phyloP scores from a whole-genome alignment of 2,113 vertebrate species.

The Nesogale talazaci region DNA sequence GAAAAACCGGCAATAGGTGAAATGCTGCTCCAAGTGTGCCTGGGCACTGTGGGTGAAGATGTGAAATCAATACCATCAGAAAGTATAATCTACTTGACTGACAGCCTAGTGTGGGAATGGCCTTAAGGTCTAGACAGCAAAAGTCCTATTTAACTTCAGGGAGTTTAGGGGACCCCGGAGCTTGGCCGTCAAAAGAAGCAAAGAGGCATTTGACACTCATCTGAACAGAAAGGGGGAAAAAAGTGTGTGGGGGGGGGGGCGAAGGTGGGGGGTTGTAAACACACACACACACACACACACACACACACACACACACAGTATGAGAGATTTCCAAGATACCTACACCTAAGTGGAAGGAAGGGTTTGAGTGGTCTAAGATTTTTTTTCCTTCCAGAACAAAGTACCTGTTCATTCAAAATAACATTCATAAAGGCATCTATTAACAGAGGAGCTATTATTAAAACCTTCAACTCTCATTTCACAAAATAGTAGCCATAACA shows the following conservation, averaged over 20 bases:
- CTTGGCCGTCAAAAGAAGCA: constrained; percentile 73
- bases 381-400: constrained; percentile 48
- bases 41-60: constrained; percentile 55
- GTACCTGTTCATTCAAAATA: constrained; percentile 49
- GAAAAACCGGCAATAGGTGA: neutral
- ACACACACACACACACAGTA: too few relatives aligned
- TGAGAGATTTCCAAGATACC: constrained; percentile 57
- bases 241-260: too few relatives aligned
- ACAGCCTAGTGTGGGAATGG: constrained; percentile 50
- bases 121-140: constrained; percentile 59
- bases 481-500: constrained; percentile 72
- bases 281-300: too few relatives aligned
- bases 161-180: constrained; percentile 68
- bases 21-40: constrained; percentile 43
- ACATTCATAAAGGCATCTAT: constrained; percentile 44
- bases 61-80: constrained; percentile 36
- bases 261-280: too few relatives aligned
- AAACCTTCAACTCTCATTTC: constrained; percentile 37
- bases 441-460: constrained; percentile 44
- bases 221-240: constrained; percentile 56
- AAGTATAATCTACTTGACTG: constrained; percentile 31
- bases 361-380: neutral
- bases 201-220: constrained; percentile 76
- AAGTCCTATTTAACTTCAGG: constrained; percentile 74
- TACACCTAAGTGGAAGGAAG: neutral